Percentiles rank a stretch among this genome's conserved stretches.
These are phyloP conservation scores for Brachyrhaphis roseni DNA, from an alignment of 2,797 vertebrate genomes.

Conservation along the genomic window DNA sequence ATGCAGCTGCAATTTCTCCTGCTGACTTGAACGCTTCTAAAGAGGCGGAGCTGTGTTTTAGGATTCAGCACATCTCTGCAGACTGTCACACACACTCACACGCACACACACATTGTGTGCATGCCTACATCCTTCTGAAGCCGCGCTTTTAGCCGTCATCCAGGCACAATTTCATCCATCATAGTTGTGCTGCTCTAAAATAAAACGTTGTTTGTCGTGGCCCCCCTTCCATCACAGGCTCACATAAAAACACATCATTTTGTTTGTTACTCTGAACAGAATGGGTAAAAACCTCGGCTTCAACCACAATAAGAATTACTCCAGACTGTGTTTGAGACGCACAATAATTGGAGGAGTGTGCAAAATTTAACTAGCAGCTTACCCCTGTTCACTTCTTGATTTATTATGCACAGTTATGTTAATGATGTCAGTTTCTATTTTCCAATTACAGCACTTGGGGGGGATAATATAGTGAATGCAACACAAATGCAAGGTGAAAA, in stretches of 20 bases:
- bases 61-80: conserved; percentile 60
- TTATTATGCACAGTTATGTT: conserved; percentile 59
- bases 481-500: conserved; percentile 18
- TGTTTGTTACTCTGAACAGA: background rate
- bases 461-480: conserved; percentile 27
- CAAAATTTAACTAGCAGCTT: conserved; percentile 42
- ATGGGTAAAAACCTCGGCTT: conserved; percentile 14
- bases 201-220: conserved; percentile 28
- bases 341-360: conserved; percentile 35
- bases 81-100: conserved; percentile 51
- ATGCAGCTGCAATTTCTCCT: conserved; percentile 7
- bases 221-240: background rate
- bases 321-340: conserved; percentile 27
- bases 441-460: conserved; percentile 47
- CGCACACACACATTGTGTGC: conserved; percentile 45
- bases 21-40: conserved; percentile 44
- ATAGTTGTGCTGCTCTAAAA: conserved; percentile 17
- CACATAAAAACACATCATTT: background rate
- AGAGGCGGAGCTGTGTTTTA: conserved; percentile 44
- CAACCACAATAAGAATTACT: conserved; percentile 19
- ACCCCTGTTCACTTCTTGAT: conserved; percentile 31
- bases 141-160: conserved; percentile 37
- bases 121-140: conserved; percentile 41
- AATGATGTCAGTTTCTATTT: conserved; percentile 51
- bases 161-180: conserved; percentile 46